Percentiles rank a stretch among this genome's conserved stretches.
Evolutionary conservation across 2,797 vertebrate genomes (phyloP).

Genomic region (Arremon aurantiirostris): DNA sequence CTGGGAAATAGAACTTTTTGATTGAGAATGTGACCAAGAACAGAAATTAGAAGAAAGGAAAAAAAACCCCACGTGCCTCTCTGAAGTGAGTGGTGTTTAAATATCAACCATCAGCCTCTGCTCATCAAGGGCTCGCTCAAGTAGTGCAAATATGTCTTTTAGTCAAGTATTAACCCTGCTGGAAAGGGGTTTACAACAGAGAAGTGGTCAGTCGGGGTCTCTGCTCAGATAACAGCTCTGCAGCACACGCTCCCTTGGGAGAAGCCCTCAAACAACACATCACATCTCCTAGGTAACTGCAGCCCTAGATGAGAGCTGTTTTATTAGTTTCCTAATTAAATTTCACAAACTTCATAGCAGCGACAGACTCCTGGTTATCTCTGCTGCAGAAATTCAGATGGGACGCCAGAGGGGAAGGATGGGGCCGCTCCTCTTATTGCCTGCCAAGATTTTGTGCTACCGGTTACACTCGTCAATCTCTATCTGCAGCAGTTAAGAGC

Average conservation of each 20-base stretch:
- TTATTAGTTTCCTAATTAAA: slow-evolving; percentile 63
- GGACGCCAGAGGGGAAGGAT: slow-evolving; percentile 67
- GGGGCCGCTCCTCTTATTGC: slow-evolving; percentile 65
- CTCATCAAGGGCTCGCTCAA: neutral
- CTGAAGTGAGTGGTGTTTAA: neutral
- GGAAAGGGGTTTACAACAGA: neutral
- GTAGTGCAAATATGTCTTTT: neutral
- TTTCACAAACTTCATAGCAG: slow-evolving; percentile 34
- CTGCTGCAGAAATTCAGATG: slow-evolving; percentile 33
- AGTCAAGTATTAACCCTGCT: neutral
- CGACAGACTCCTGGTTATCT: slow-evolving; percentile 52
- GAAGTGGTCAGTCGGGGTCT: neutral
- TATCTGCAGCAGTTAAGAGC: slow-evolving; percentile 69
- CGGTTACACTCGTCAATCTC: slow-evolving; percentile 72
- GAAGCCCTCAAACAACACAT: neutral
- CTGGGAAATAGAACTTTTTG: neutral
- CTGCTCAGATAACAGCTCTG: neutral
- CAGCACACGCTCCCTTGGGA: neutral
- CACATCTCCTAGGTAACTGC: slow-evolving; percentile 19
- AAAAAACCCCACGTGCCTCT: fast-evolving
- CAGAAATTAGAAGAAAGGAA: neutral
- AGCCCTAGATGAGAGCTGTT: neutral
- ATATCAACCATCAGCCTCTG: neutral
- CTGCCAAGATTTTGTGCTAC: slow-evolving; percentile 74
- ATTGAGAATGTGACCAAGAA: neutral